These are phyloP conservation scores for Noctuana brunneofusca DNA, from an alignment of 2,888 invertebrate genomes.

Conservation along the genomic window DNA sequence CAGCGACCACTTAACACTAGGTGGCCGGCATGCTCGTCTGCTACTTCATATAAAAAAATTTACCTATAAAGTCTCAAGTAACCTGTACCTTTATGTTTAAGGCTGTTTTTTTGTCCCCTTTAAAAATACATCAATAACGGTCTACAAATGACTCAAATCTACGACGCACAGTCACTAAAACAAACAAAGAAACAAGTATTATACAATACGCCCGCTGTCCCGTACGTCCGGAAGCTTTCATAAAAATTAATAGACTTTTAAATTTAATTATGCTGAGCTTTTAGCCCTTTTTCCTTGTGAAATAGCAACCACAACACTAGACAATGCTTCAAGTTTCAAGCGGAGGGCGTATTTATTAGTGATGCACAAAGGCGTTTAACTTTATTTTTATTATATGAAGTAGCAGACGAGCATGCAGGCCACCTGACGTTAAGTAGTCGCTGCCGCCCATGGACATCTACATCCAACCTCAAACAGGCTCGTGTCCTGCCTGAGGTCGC, in stretches of 20 bases:
- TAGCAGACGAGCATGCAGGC: background rate
- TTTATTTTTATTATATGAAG: too few species aligned
- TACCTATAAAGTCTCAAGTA: too few species aligned
- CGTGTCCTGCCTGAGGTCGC: too few species aligned
- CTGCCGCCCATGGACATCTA: too few species aligned
- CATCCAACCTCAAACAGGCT: too few species aligned
- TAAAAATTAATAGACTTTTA: constrained; percentile 34
- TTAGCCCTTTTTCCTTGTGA: constrained; percentile 31
- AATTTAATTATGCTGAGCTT: constrained; percentile 29
- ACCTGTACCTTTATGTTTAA: too few species aligned
- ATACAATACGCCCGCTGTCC: constrained; percentile 6
- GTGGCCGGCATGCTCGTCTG: too few species aligned
- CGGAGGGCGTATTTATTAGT: background rate
- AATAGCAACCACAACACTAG: constrained; percentile 28
- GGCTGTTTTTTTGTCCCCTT: too few species aligned
- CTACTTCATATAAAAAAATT: too few species aligned
- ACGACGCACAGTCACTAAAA: background rate
- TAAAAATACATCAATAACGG: background rate
- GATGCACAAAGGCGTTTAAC: too few species aligned
- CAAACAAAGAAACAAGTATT: constrained; percentile 11
- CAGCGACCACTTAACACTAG: too few species aligned
- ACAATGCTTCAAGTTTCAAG: background rate
- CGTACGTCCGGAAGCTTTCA: constrained; percentile 23
- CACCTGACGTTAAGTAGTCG: too few species aligned
- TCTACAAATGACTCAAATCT: background rate